These are phyloP conservation scores for Ornithoptera priamus DNA, from an alignment of 2,888 invertebrate species.

Conservation along the genomic window DNA sequence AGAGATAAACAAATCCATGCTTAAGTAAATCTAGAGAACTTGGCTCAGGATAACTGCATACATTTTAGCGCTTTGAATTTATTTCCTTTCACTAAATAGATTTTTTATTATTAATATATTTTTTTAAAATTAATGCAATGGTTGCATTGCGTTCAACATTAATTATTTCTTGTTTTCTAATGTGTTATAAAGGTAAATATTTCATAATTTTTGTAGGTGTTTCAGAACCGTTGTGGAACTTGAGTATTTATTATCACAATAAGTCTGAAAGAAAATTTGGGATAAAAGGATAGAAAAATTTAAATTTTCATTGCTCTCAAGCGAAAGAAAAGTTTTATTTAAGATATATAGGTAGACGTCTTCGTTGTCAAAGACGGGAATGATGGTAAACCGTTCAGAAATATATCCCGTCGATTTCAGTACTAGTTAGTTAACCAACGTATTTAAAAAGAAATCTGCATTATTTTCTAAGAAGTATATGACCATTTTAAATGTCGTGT, in stretches of 20 bases:
- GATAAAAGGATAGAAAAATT: too few species aligned
- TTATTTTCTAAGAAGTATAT: neutral
- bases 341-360: too few species aligned
- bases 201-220: too few species aligned
- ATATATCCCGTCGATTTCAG: neutral
- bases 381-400: neutral
- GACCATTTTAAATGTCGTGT: slow-evolving; percentile 8
- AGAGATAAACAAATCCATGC: slow-evolving; percentile 17
- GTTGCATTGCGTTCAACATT: neutral
- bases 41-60: slow-evolving; percentile 3
- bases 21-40: slow-evolving; percentile 13
- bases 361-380: too few species aligned
- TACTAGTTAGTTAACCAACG: neutral
- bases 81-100: neutral
- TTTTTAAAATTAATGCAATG: neutral
- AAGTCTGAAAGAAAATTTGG: too few species aligned
- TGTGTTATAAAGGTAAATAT: too few species aligned
- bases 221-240: too few species aligned
- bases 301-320: too few species aligned
- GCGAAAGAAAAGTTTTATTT: too few species aligned
- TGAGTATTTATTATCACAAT: too few species aligned
- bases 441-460: neutral
- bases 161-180: too few species aligned
- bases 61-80: neutral
- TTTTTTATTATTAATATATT: too few species aligned